Conservation (phyloP, 2,888 invertebrate species). For the Melinaea menophilus region DNA sequence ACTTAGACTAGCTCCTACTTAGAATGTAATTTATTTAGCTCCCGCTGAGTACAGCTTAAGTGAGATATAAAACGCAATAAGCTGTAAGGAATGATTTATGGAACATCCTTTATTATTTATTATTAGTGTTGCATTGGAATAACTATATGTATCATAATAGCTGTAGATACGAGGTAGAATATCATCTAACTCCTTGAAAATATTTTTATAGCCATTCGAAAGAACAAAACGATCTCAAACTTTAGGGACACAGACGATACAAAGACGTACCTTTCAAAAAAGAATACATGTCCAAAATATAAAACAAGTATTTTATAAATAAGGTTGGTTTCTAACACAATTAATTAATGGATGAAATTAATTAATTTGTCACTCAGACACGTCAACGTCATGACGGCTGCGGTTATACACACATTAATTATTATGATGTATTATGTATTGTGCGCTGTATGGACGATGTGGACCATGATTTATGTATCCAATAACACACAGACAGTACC, state of each 20-base stretch:
- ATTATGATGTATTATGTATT: constrained; percentile 30
- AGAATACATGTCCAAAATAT: too few species aligned
- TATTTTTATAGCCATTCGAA: too few species aligned
- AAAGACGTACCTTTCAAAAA: too few species aligned
- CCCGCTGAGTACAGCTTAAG: constrained; percentile 14
- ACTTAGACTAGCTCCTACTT: constrained; percentile 19
- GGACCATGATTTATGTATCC: constrained; percentile 19
- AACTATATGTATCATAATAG: too few species aligned
- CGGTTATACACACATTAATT: constrained; percentile 31
- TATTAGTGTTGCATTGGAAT: not conserved
- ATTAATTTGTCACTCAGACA: constrained; percentile 51
- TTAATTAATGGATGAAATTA: constrained; percentile 36
- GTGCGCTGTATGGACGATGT: constrained; percentile 21
- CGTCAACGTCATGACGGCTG: constrained; percentile 30
- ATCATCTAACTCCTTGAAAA: too few species aligned
- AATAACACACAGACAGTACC: not conserved
- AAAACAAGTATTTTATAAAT: not conserved
- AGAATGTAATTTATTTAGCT: constrained; percentile 26
- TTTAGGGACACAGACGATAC: too few species aligned
- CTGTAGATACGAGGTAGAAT: too few species aligned
- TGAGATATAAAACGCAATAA: constrained; percentile 10
- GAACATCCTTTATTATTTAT: not conserved
- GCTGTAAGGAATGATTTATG: constrained; percentile 6
- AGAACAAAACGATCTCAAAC: too few species aligned
- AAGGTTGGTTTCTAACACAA: not conserved